These are phyloP conservation scores for Cremastobaeus sp. DNA, from an alignment of 2,888 invertebrate species.

Conservation along the genomic window DNA sequence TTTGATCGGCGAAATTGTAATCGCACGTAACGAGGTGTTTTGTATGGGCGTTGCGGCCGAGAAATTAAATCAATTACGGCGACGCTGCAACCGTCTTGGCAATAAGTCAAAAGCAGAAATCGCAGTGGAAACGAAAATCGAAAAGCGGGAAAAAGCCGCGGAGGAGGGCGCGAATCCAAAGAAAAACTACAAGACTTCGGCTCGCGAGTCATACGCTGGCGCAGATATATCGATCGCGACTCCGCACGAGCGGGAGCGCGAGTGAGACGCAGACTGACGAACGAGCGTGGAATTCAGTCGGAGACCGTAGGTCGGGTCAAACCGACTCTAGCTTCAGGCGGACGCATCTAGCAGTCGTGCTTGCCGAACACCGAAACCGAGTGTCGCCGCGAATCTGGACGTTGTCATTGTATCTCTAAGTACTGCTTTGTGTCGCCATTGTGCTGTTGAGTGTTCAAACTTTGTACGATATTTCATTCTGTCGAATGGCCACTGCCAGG, in stretches of 20 bases:
- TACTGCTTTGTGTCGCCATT: too few species aligned
- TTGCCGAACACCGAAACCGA: neutral
- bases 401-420: too few species aligned
- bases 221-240: constrained; percentile 71
- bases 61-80: constrained; percentile 44
- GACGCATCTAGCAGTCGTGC: too few species aligned
- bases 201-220: constrained; percentile 72
- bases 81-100: constrained; percentile 38
- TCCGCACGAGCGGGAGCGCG: constrained; percentile 25
- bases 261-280: constrained; percentile 51
- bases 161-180: constrained; percentile 10
- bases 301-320: constrained; percentile 63
- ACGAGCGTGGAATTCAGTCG: constrained; percentile 68
- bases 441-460: too few species aligned
- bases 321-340: too few species aligned
- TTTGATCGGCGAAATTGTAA: neutral
- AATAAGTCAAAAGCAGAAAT: constrained; percentile 47
- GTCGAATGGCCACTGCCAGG: too few species aligned
- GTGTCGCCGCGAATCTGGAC: too few species aligned
- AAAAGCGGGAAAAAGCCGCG: constrained; percentile 23
- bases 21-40: constrained; percentile 9
- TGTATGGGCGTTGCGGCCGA: constrained; percentile 11
- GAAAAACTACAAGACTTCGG: constrained; percentile 41
- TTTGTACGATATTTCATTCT: too few species aligned
- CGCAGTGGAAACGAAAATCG: constrained; percentile 39